phyloP scores from a whole-genome alignment of 1,140 invertebrate genomes.

The Mizuhopecten yessoensis region DNA sequence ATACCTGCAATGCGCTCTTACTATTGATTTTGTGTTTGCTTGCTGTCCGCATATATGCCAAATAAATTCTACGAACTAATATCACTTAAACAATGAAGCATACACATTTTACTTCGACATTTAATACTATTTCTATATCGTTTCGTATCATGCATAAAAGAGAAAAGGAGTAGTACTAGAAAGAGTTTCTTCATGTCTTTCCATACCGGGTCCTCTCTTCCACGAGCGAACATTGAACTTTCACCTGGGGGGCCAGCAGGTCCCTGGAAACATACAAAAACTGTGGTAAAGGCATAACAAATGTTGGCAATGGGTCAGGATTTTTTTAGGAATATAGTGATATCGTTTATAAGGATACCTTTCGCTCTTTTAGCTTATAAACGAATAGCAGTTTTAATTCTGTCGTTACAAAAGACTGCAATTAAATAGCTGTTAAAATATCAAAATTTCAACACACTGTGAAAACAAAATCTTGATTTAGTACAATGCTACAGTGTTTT shows the following conservation, averaged over 20 bases:
- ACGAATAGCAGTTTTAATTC: no score
- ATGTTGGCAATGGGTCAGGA: no score
- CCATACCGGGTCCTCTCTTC: constrained; percentile 48
- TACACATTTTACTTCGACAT: background rate
- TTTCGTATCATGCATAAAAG: constrained; percentile 47
- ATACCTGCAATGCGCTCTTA: background rate
- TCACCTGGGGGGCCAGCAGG: constrained; percentile 48
- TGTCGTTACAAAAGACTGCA: no score
- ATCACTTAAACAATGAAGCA: background rate
- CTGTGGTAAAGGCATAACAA: no score
- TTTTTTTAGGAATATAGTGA: no score
- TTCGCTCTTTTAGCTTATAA: no score
- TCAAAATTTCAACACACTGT: no score
- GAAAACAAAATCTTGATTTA: no score
- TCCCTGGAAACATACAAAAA: constrained; percentile 38
- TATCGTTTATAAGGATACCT: no score
- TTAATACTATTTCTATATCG: background rate
- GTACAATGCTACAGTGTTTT: no score
- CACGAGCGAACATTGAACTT: constrained; percentile 42
- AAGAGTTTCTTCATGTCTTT: constrained; percentile 8
- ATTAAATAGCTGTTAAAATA: no score
- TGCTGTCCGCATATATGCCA: background rate
- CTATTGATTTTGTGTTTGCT: background rate
- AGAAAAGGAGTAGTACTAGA: constrained; percentile 49
- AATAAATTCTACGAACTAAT: background rate